Evolutionary conservation across 2,113 vertebrate species (phyloP).

Genomic region (Leptosomus discolor): DNA sequence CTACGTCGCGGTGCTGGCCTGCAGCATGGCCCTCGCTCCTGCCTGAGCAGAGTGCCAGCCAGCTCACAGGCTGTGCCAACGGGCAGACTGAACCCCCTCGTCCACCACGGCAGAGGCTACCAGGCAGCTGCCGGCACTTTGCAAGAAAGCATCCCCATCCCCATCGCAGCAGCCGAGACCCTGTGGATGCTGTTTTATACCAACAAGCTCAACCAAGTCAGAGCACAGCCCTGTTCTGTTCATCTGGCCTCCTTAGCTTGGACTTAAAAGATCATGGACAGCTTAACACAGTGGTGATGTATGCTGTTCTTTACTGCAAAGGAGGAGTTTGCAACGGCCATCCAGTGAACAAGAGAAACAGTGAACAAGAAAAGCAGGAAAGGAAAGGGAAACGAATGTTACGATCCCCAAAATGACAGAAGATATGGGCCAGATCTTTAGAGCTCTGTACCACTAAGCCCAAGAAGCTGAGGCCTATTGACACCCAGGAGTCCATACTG

Average conservation of each 20-base stretch:
- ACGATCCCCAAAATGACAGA: not conserved
- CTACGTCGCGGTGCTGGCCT: fast-evolving
- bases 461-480: not conserved
- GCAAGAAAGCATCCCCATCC: not conserved
- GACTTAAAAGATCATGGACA: not conserved
- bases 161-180: fast-evolving
- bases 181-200: not conserved
- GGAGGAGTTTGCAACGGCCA: not conserved
- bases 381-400: not conserved
- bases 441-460: not conserved
- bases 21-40: not conserved
- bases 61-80: fast-evolving
- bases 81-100: fast-evolving
- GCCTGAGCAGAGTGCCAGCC: not conserved
- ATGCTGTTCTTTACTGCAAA: not conserved
- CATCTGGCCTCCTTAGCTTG: not conserved
- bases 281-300: not conserved
- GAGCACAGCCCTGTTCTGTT: not conserved
- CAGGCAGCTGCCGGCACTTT: not conserved
- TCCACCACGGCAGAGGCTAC: not conserved
- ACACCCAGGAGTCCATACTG: not conserved
- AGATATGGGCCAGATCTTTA: not conserved
- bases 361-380: not conserved
- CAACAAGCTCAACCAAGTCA: not conserved
- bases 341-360: not conserved